These are phyloP conservation scores for Lethrus apterus DNA, from an alignment of 1,140 invertebrate species.

Conservation along the genomic window DNA sequence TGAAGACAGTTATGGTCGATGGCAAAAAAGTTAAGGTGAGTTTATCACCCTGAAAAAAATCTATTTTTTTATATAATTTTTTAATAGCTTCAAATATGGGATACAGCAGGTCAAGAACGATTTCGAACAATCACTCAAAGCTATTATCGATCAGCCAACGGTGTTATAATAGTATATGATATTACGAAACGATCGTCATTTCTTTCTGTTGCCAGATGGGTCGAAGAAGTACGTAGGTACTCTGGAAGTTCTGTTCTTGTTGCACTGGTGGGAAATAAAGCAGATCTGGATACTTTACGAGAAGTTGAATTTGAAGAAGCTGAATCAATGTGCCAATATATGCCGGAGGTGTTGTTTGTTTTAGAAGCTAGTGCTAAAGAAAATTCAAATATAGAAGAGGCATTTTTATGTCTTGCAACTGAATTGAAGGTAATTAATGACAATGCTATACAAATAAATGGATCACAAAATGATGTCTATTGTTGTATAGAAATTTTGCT, in stretches of 20 bases:
- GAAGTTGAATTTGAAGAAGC: slow-evolving; percentile 82
- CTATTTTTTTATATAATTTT: not conserved
- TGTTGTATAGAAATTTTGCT: too few relatives aligned
- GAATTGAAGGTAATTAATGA: slow-evolving; percentile 73
- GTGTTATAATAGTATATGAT: slow-evolving; percentile 91
- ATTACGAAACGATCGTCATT: slow-evolving; percentile 88
- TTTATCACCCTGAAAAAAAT: not conserved
- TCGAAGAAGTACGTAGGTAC: slow-evolving; percentile 85
- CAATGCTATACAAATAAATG: too few relatives aligned
- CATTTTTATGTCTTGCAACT: slow-evolving; percentile 80
- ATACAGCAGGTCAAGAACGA: slow-evolving; percentile 88
- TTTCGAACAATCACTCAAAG: slow-evolving; percentile 91
- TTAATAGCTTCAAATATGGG: slow-evolving; percentile 79
- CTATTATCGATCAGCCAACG: slow-evolving; percentile 89
- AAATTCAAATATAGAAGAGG: slow-evolving; percentile 88
- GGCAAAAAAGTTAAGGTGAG: slow-evolving; percentile 87
- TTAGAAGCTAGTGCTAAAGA: slow-evolving; percentile 91
- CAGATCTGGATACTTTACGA: slow-evolving; percentile 70
- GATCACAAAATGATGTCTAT: too few relatives aligned
- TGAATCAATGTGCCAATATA: slow-evolving; percentile 72
- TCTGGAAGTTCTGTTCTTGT: slow-evolving; percentile 85
- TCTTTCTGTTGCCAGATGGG: slow-evolving; percentile 83
- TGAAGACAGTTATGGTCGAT: slow-evolving; percentile 90
- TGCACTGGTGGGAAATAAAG: slow-evolving; percentile 87
- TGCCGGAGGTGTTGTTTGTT: slow-evolving; percentile 74